These are phyloP conservation scores for Eremophila alpestris DNA, from an alignment of 2,797 vertebrate species.

Conservation along the genomic window DNA sequence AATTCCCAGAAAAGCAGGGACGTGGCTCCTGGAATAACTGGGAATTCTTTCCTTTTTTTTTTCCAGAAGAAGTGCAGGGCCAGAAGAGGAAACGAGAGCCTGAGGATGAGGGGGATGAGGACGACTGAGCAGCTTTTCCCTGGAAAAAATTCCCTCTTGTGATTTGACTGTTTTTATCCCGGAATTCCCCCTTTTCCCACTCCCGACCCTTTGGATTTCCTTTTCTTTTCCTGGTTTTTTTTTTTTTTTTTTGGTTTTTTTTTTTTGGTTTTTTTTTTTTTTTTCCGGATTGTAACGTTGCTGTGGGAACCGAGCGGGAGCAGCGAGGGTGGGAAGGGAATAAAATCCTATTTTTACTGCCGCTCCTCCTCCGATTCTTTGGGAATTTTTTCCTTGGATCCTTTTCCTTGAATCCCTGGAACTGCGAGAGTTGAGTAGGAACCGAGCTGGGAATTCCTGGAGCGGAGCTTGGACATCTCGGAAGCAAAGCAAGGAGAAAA, in stretches of 20 bases:
- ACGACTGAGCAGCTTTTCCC: slow-evolving; percentile 76
- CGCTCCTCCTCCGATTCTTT: slow-evolving; percentile 76
- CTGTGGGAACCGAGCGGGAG: slow-evolving; percentile 82
- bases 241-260: neutral
- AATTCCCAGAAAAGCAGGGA: neutral
- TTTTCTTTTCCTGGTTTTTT: neutral
- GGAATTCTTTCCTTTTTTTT: neutral
- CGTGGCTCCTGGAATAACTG: neutral
- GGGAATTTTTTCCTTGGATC: slow-evolving; percentile 63
- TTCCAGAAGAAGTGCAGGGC: slow-evolving; percentile 86
- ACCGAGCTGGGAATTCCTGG: slow-evolving; percentile 62
- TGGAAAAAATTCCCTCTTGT: slow-evolving; percentile 82
- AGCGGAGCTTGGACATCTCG: slow-evolving; percentile 75
- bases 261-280: neutral
- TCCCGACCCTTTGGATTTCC: slow-evolving; percentile 59
- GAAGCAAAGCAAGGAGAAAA: neutral
- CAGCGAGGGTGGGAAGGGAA: slow-evolving; percentile 79
- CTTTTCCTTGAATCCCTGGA: slow-evolving; percentile 67
- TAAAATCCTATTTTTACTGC: slow-evolving; percentile 84
- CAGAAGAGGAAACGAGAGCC: slow-evolving; percentile 97
- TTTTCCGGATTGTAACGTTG: slow-evolving; percentile 78
- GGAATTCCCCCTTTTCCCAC: slow-evolving; percentile 68
- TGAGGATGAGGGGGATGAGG: slow-evolving; percentile 96
- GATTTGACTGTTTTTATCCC: slow-evolving; percentile 93
- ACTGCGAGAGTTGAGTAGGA: slow-evolving; percentile 64